These are phyloP conservation scores for Drosophila neotestacea DNA, from an alignment of 2,888 invertebrate genomes.

Conservation along the genomic window DNA sequence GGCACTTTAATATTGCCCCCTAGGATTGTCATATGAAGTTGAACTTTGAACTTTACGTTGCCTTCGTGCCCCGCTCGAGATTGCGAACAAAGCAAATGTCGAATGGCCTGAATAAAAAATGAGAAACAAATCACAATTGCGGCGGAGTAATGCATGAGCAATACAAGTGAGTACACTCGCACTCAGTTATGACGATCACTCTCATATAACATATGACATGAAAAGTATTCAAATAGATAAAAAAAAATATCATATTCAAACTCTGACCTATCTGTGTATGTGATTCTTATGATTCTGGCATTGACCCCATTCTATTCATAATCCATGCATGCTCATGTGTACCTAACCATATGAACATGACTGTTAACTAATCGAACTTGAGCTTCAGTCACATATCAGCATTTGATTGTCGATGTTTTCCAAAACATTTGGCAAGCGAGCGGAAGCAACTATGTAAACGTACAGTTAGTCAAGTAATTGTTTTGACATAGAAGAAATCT, in stretches of 20 bases:
- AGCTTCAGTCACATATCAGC: constrained; percentile 36
- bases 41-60: constrained; percentile 50
- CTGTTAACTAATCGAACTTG: constrained; percentile 13
- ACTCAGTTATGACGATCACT: constrained; percentile 28
- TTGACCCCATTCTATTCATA: constrained; percentile 40
- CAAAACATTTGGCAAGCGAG: constrained; percentile 10
- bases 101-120: constrained; percentile 31
- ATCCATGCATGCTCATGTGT: background rate
- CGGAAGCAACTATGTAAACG: constrained; percentile 16
- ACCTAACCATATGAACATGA: background rate
- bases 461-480: background rate
- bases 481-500: background rate
- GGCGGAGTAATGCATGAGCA: constrained; percentile 38
- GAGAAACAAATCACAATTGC: constrained; percentile 35
- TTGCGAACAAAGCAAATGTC: constrained; percentile 51
- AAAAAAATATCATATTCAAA: constrained; percentile 22
- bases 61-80: constrained; percentile 11
- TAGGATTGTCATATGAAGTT: constrained; percentile 16
- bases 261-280: constrained; percentile 14
- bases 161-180: constrained; percentile 32
- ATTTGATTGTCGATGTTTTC: constrained; percentile 16
- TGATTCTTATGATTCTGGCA: constrained; percentile 19
- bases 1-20: constrained; percentile 8
- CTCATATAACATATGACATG: background rate
- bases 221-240: background rate